Evolutionary conservation across 2,888 invertebrate genomes (phyloP).

Genomic region (Tryphoninae sp.): DNA sequence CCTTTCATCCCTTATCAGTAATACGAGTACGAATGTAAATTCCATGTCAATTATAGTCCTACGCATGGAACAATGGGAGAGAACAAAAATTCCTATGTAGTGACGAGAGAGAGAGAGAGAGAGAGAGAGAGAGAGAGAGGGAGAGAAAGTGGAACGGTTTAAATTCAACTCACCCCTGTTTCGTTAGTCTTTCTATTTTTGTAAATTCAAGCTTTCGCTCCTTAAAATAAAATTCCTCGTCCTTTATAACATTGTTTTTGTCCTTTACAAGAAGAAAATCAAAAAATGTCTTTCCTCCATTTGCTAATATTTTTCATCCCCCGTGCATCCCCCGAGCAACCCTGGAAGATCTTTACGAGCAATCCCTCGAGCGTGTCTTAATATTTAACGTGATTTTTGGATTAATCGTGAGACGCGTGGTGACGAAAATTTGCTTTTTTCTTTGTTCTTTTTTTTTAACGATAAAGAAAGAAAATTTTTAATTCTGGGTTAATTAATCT

Average conservation of each 20-base stretch:
- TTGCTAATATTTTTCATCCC: neutral
- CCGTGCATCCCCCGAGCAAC: too few species aligned
- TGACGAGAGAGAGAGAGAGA: neutral
- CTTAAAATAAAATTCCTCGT: neutral
- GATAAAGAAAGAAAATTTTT: neutral
- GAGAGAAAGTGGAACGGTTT: neutral
- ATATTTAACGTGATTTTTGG: conserved; percentile 40
- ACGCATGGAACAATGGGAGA: neutral
- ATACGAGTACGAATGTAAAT: conserved; percentile 26
- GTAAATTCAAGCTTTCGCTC: too few species aligned
- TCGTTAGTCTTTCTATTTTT: too few species aligned
- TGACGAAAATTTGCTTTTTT: conserved; percentile 22
- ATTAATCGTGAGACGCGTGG: conserved; percentile 26
- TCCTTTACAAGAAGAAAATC: neutral
- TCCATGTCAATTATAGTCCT: conserved; percentile 22
- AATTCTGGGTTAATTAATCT: neutral
- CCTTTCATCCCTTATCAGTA: neutral
- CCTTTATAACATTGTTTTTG: neutral
- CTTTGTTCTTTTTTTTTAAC: neutral
- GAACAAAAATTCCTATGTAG: neutral
- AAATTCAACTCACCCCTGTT: neutral
- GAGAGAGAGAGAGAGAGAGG: neutral
- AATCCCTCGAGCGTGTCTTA: conserved; percentile 6
- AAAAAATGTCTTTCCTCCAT: neutral
- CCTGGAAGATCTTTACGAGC: conserved; percentile 6